Base-by-base conservation (phyloP, 2,113 vertebrate genomes). In the Setophaga coronata region DNA sequence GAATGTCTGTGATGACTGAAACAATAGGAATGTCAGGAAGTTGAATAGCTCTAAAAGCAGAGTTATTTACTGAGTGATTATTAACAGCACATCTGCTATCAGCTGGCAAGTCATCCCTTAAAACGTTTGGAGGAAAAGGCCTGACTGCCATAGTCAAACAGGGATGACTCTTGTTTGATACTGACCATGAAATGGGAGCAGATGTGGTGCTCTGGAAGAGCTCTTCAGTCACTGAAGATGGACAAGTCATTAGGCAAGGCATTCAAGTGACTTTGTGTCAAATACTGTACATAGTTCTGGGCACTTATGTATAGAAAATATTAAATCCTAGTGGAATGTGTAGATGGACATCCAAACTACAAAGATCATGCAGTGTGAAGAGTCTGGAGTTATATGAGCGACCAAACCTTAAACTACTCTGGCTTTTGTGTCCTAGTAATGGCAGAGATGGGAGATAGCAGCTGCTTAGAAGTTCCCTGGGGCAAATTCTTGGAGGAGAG, bases 1-100 rank as follows among this genome's bases (percentile, higher is more conserved):
- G 77, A 81, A 87, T 93, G 65, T 40, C 81, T 64, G 36, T 69
- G 69, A 76, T 95, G 94, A 87, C 73, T 93, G 94, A 94, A 95
- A 92, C 81, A 79, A n/a, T 89, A 84, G 65, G 77, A 94, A 65
- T 89, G 72, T 53, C 69, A 61, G 77, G 91, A 95, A 95, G 95
- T 76, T 67, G 87, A 95, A 54, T 88, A 82, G 57, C 73, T 82
- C 77, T 57, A 51, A 82, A 94, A 89, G 77, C 0, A 0, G 64
- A 94, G 43, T 79, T 78, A 61, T 92, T 65, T 82, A 36, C 79
- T 57, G 72, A 69, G n/a, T 89, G 77, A 82, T 79, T 95, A 36
- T 93, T 78, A 79, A 34, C n/a, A 31, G 4, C 83, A 29, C 11
- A 34, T 84, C n/a, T 95, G 73, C 89, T 82, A 7, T 94, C 25